These are phyloP conservation scores for Agrenia bidenticulata DNA, from an alignment of 2,888 invertebrate genomes.

Conservation along the genomic window DNA sequence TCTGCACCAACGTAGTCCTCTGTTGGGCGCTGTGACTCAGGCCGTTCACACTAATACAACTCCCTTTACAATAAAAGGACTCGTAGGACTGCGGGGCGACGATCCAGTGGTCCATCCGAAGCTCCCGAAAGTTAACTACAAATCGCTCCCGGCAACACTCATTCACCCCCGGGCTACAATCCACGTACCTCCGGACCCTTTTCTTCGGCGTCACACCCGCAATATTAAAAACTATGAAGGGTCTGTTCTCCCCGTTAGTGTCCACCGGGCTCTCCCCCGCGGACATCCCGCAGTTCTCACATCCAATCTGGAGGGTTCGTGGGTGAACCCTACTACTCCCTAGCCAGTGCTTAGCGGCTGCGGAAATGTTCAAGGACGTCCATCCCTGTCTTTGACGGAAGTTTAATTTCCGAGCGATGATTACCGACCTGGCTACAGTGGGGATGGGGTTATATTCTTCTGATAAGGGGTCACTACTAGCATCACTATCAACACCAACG, in stretches of 20 bases:
- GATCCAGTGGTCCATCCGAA: constrained; percentile 89
- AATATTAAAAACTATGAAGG: constrained; percentile 75
- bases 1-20: constrained; percentile 72
- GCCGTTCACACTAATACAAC: constrained; percentile 72
- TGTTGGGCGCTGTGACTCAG: constrained; percentile 66
- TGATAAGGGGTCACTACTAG: no score
- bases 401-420: not conserved
- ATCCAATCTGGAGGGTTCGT: constrained; percentile 74
- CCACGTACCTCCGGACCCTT: constrained; percentile 64
- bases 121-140: constrained; percentile 77
- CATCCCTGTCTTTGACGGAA: constrained; percentile 62
- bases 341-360: constrained; percentile 75
- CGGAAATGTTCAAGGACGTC: constrained; percentile 76
- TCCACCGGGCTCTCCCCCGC: constrained; percentile 65
- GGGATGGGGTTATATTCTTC: no score
- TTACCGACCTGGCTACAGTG: not conserved
- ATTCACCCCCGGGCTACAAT: constrained; percentile 68
- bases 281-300: constrained; percentile 70
- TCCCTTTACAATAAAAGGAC: constrained; percentile 83
- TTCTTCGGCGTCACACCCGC: constrained; percentile 58
- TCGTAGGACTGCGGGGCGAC: constrained; percentile 78
- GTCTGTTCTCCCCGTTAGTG: constrained; percentile 58
- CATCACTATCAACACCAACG: not conserved
- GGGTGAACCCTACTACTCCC: constrained; percentile 58
- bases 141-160: constrained; percentile 82